Conservation (phyloP, 2,797 vertebrate species). For the Morus bassanus region DNA sequence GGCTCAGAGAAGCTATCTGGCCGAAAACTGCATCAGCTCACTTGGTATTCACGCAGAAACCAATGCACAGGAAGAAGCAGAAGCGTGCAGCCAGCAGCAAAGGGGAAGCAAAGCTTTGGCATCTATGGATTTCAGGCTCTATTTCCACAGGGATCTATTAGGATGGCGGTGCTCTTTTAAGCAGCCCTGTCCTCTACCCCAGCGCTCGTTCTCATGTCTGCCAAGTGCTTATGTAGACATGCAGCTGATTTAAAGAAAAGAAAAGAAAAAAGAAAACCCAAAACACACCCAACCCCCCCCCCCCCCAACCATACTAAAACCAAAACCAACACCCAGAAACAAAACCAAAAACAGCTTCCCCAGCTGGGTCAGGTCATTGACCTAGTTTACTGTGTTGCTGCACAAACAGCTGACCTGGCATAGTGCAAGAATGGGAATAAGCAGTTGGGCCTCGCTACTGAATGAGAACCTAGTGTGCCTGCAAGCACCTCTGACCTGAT, state of each 20-base stretch:
- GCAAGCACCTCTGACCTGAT: neutral
- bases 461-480: neutral
- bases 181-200: neutral
- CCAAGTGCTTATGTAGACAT: neutral
- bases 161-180: neutral
- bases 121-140: neutral
- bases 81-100: neutral
- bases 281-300: no score
- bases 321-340: neutral
- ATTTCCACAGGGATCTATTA: neutral
- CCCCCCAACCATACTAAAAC: fast-evolving
- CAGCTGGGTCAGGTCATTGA: neutral
- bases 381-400: neutral
- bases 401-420: neutral
- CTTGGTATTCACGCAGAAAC: neutral
- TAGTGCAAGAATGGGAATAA: neutral
- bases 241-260: neutral
- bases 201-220: neutral
- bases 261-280: no score
- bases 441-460: neutral
- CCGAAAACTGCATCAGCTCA: neutral
- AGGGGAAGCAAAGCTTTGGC: neutral
- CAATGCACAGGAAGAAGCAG: neutral
- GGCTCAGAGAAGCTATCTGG: neutral
- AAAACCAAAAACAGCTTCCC: neutral